Evolutionary conservation across 1,140 invertebrate species (phyloP).

Genomic region (Aphis craccivora): DNA sequence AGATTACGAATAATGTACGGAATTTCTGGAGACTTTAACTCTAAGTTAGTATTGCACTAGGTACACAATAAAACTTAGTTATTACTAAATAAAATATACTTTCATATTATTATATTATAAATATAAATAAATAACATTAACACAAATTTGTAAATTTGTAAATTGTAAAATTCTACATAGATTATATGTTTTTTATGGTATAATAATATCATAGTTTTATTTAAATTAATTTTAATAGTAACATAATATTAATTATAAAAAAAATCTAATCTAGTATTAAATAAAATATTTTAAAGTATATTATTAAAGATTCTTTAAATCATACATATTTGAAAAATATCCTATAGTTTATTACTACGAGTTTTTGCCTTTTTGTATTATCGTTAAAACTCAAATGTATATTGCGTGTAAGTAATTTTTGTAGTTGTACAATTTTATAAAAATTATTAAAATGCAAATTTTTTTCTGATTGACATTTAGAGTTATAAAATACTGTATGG

Average conservation of each 20-base stretch:
- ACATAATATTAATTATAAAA: no score
- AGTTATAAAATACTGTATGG: background rate
- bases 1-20: background rate
- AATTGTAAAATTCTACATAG: background rate
- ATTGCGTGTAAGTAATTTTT: background rate
- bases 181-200: background rate
- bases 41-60: background rate
- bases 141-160: background rate
- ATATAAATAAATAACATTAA: no score
- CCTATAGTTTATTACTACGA: no score
- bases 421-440: background rate
- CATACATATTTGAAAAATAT: no score
- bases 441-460: background rate
- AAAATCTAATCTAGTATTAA: background rate
- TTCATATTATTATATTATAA: no score
- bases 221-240: no score
- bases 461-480: background rate
- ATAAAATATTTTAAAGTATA: no score
- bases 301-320: no score
- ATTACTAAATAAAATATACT: background rate
- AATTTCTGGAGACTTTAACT: constrained; percentile 9
- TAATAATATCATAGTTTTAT: no score
- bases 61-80: background rate
- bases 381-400: background rate
- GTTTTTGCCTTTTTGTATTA: no score